Evolutionary conservation across 2,797 vertebrate genomes (phyloP).

Genomic region (Melanogrammus aeglefinus): DNA sequence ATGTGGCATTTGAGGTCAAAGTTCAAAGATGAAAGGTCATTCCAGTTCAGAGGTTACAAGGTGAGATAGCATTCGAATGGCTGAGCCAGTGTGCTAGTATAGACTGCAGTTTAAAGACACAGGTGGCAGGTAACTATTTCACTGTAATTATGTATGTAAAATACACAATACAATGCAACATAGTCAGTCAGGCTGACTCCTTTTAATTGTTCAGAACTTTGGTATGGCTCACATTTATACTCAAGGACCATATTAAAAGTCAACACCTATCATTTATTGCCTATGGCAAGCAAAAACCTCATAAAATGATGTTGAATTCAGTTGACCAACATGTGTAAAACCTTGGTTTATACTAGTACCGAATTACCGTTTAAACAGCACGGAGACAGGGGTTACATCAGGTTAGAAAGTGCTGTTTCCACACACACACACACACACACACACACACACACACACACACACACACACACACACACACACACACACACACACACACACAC

Average conservation of each 20-base stretch:
- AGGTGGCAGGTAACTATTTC: not conserved
- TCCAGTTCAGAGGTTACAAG: constrained; percentile 64
- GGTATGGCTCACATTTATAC: not conserved
- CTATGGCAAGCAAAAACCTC: constrained; percentile 37
- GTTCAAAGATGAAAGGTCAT: constrained; percentile 76
- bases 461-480: no score
- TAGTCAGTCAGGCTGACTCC: not conserved
- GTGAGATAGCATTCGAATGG: constrained; percentile 66
- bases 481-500: not conserved
- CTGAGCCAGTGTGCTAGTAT: constrained; percentile 42
- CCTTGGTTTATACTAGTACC: constrained; percentile 55
- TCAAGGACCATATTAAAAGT: constrained; percentile 45
- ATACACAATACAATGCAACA: not conserved
- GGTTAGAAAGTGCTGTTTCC: constrained; percentile 55
- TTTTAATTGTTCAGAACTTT: constrained; percentile 7
- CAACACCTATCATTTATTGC: constrained; percentile 43
- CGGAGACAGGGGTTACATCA: constrained; percentile 44
- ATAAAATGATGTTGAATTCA: constrained; percentile 64
- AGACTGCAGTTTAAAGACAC: not conserved
- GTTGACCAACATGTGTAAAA: constrained; percentile 60
- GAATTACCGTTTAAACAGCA: constrained; percentile 65
- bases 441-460: no score
- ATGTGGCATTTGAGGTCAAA: constrained; percentile 70
- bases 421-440: no score
- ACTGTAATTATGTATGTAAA: not conserved